A percentile compares a stretch with the other conserved stretches of the same genome.
Conservation (phyloP, 2,888 invertebrate species). For the Acronicta aceris region DNA sequence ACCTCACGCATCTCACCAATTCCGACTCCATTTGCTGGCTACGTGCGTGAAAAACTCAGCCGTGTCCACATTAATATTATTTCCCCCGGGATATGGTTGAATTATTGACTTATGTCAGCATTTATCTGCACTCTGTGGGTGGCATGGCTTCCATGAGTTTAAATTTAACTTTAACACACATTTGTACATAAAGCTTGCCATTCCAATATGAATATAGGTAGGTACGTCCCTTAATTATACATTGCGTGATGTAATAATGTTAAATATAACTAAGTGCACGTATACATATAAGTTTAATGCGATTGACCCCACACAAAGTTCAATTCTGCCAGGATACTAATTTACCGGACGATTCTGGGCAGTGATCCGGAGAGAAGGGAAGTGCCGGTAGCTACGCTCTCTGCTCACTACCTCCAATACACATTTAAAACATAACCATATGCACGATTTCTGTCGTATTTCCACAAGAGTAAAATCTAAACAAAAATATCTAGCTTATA, state of each 20-base stretch:
- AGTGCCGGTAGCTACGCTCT: conserved; percentile 70
- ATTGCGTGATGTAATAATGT: conserved; percentile 26
- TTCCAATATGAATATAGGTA: neutral
- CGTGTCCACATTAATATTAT: conserved; percentile 71
- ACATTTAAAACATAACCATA: conserved; percentile 13
- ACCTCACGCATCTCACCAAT: conserved; percentile 80
- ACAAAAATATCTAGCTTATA: conserved; percentile 12
- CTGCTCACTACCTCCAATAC: conserved; percentile 55
- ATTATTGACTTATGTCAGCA: conserved; percentile 61
- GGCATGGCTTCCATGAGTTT: conserved; percentile 26
- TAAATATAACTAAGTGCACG: conserved; percentile 41
- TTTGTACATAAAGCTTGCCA: conserved; percentile 10
- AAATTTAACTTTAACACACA: conserved; percentile 19
- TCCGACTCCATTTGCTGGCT: conserved; percentile 74
- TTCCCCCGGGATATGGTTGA: conserved; percentile 67
- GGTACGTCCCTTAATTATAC: conserved; percentile 12
- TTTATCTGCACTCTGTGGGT: conserved; percentile 35
- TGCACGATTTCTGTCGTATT: conserved; percentile 15
- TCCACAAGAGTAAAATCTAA: conserved; percentile 16
- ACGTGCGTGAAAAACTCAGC: conserved; percentile 80
- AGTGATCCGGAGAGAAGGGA: conserved; percentile 71
- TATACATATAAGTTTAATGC: conserved; percentile 56
- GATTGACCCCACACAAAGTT: conserved; percentile 65
- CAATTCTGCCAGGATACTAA: conserved; percentile 58
- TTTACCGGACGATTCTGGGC: conserved; percentile 71